Evolutionary conservation across 2,113 vertebrate species (phyloP).

Genomic region (Perognathus longimembris): DNA sequence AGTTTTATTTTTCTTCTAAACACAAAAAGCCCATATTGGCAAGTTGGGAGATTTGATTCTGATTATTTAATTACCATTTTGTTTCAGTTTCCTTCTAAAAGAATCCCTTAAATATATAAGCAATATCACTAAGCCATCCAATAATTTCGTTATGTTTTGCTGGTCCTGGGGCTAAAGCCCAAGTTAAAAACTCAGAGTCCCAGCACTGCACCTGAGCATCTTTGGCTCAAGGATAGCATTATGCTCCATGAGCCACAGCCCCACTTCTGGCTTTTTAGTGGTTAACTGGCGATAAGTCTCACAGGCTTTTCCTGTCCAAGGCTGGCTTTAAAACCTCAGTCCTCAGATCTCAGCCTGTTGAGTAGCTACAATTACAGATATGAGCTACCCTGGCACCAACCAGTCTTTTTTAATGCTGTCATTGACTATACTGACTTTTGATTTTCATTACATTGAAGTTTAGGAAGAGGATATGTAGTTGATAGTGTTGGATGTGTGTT

Average conservation of each 20-base stretch:
- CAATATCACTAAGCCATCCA: not conserved
- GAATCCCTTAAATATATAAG: constrained; percentile 35
- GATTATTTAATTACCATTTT: constrained; percentile 41
- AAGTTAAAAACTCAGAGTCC: no score
- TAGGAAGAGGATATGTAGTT: not conserved
- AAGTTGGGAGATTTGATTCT: constrained; percentile 45
- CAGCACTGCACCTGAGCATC: no score
- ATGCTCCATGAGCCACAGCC: no score
- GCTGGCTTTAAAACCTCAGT: no score
- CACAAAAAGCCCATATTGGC: constrained; percentile 17
- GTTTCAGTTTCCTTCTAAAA: constrained; percentile 3
- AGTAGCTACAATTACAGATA: no score
- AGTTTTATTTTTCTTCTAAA: not conserved
- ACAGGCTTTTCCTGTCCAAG: no score
- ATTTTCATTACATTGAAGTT: constrained; percentile 8
- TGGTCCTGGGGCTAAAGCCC: no score
- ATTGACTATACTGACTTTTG: constrained; percentile 20
- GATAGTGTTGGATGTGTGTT: not conserved
- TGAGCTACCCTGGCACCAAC: no score
- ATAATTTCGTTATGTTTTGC: not conserved
- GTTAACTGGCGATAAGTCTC: no score
- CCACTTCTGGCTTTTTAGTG: no score
- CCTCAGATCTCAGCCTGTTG: no score
- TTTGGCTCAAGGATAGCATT: no score
- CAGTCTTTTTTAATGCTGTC: not conserved